Base-by-base conservation (phyloP, 2,888 invertebrate species). In the Ectemnius cavifrons region DNA sequence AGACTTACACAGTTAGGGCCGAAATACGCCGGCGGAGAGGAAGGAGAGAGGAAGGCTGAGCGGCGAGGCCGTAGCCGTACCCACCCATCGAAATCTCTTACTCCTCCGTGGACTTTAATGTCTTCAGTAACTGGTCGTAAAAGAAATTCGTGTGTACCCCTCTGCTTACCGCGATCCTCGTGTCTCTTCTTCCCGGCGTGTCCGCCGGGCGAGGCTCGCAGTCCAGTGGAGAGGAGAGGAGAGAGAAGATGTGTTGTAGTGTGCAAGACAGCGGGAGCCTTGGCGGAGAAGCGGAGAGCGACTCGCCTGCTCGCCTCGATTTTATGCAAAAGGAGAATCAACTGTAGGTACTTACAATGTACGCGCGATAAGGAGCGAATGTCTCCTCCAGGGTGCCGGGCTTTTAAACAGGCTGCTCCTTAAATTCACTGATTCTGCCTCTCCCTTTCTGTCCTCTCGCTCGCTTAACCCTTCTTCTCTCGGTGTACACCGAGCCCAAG, bases 41-140 rank as follows among this genome's bases (percentile, higher is more conserved):
- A 28, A 16, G 37, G 11, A 4, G 37, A 37, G 11, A 11, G 37
- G 37, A 6, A 6, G 52, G 13, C 14, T 13, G 65, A 64, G 78
- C 71, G 47, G 78, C 71, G 47, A 73, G 75, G 63, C 66, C 76
- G 71, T 70, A 47, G 73, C 23, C 77, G 75, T 81, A 77, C 73
- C 79, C 80, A 79, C 74, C 82, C 78, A 83, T 82, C 81, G 78
- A 80, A 86, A 85, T 85, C 83, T 82, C 82, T 81, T 78, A 77
- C 79, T 79, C 77, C 75, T 70, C 71, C 77, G 62, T 71, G 75
- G 83, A 82, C 81, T 84, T 85, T 84, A 86, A 84, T 80, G 81
- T 81, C 84, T 85, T 82, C 77, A 77, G 75, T 77, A 82, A 81
- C 79, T 67, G 77, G 59, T 68, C 71, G 76, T 82, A 82, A 86